phyloP scores from a whole-genome alignment of 2,113 vertebrate genomes.

The Ammospiza nelsoni region DNA sequence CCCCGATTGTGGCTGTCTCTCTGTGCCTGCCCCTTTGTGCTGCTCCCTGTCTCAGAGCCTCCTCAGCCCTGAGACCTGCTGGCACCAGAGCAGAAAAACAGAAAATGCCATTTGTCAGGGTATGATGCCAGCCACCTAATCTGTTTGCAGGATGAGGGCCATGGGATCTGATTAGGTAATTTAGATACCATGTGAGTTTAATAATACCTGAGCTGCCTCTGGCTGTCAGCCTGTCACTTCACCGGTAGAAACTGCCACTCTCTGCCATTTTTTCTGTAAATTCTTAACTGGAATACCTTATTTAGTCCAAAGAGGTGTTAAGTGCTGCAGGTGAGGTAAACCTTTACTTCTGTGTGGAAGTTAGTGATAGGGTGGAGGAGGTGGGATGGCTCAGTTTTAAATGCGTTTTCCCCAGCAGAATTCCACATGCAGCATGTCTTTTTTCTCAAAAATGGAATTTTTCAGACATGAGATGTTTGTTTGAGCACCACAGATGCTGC shows the following conservation, averaged over 20 bases:
- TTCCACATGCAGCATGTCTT: not conserved
- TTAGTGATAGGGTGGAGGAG: not conserved
- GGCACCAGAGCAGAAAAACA: conserved; percentile 73
- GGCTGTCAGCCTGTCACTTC: conserved; percentile 26
- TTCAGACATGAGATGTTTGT: not conserved
- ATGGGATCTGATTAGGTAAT: conserved; percentile 52
- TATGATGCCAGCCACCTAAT: conserved; percentile 74
- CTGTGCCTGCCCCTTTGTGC: conserved; percentile 51
- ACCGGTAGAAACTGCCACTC: not conserved
- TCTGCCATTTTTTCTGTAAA: conserved; percentile 1
- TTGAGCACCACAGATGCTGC: accelerated
- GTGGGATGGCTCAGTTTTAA: not conserved
- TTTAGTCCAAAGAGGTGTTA: not conserved
- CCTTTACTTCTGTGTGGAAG: not conserved
- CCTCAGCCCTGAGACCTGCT: conserved; percentile 76
- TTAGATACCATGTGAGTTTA: conserved; percentile 55
- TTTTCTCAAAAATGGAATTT: accelerated
- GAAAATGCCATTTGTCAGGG: conserved; percentile 62
- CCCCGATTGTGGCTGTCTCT: conserved; percentile 71
- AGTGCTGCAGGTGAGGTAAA: not conserved
- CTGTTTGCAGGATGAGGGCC: conserved; percentile 66
- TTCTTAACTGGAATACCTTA: not conserved
- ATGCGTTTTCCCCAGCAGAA: not conserved
- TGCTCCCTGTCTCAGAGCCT: conserved; percentile 39
- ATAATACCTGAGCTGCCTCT: conserved; percentile 29